Percentiles rank a stretch among this genome's conserved stretches.
Evolutionary conservation across 2,113 vertebrate genomes (phyloP).

Genomic region (Microtus pennsylvanicus): DNA sequence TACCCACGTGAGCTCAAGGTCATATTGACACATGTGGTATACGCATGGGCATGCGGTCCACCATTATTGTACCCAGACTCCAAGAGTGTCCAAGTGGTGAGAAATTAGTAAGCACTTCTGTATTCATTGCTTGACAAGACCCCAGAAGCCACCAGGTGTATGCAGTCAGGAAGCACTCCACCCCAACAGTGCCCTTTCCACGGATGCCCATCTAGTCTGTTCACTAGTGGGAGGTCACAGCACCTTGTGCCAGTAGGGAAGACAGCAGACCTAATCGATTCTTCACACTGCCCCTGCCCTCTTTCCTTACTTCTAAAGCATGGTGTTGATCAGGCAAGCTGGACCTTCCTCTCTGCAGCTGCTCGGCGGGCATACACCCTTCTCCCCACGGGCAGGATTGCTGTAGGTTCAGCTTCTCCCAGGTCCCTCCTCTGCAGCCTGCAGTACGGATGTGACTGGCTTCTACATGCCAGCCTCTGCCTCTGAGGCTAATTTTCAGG

Average conservation of each 20-base stretch:
- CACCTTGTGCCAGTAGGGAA: rapidly evolving
- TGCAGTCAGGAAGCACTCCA: background rate
- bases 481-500: constrained; percentile 78
- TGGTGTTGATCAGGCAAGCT: background rate
- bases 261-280: too few relatives aligned
- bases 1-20: background rate
- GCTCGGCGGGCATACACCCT: background rate
- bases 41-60: background rate
- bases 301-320: background rate
- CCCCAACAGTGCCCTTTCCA: too few relatives aligned
- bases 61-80: background rate
- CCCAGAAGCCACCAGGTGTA: background rate
- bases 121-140: background rate
- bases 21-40: background rate
- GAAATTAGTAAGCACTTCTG: background rate
- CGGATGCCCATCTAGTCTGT: background rate
- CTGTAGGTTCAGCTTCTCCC: background rate
- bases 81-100: background rate
- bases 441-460: background rate
- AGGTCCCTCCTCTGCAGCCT: background rate
- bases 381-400: too few relatives aligned
- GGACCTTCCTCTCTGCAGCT: background rate
- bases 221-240: background rate
- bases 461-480: background rate
- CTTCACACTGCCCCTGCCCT: background rate